Base-by-base conservation (phyloP, 2,113 vertebrate genomes). In the Rhegmatorhina hoffmannsi region DNA sequence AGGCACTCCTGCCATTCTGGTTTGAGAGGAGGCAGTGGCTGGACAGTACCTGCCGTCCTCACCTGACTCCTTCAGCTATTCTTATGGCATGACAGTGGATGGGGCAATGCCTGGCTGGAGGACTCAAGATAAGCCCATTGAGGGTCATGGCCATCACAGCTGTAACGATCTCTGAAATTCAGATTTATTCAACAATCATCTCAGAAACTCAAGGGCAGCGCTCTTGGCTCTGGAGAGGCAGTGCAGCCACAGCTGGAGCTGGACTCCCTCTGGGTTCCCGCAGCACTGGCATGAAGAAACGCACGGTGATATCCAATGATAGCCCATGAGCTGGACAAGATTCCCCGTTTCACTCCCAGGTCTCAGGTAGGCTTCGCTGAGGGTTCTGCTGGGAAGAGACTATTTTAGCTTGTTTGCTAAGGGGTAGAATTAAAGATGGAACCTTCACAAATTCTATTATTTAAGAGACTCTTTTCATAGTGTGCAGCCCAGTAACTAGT, bases 211-310 rank as follows among this genome's bases (percentile, higher is more conserved):
- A 33, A 66, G 60, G 76, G 46, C 70, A 76, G 67, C 24, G 18
- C 21, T 58, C 25, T 16, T 6, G 24, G 46, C 59, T 92, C 31
- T 0, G 0, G 63, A 58, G 50, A 62, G 17, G 68, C 50, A 53
- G 50, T 0, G 0, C 0, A 0, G 31, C 24, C 43, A 34, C 17
- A 44, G 46, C 17, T 2, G 2, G 73, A 92, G 68, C 68, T 53
- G 47, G 40, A 11, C 13, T 77, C 4, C 20, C 66, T 69, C 53
- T 55, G 58, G 13, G 15, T n/a, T 66, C n/a, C 72, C 0, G 3
- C 47, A 53, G 47, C 46, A 77, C 19, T 6, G 1, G 52, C 10
- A 31, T 1, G 1, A 63, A 73, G 47, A 77, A 63, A 38, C 1
- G 2, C 11, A 5, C 17, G 24, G 21, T 14, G 69, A 31, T 24